Conservation (phyloP, 2,888 invertebrate genomes). For the Sepiola atlantica region DNA sequence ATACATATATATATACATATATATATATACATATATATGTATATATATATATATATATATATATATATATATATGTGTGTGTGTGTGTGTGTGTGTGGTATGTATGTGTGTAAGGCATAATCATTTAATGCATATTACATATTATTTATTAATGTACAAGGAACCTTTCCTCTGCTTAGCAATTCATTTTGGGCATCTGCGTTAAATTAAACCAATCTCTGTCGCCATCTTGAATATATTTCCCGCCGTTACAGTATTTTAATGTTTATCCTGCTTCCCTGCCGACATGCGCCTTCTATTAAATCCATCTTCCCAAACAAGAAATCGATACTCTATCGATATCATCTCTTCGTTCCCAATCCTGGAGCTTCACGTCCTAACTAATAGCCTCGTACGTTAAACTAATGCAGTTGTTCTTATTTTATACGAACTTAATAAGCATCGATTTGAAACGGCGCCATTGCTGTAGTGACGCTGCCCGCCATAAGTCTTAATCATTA, state of each 20-base stretch:
- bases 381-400: neutral
- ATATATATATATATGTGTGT: neutral
- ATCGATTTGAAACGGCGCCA: neutral
- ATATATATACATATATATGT: neutral
- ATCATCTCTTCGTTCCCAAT: neutral
- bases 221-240: neutral
- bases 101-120: neutral
- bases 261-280: neutral
- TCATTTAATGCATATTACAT: neutral
- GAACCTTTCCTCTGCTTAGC: neutral
- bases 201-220: slow-evolving; percentile 6
- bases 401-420: neutral
- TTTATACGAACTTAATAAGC: neutral
- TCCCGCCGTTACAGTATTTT: neutral
- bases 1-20: too few species aligned
- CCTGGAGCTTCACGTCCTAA: neutral
- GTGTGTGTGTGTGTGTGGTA: neutral
- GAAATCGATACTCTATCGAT: neutral
- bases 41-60: neutral
- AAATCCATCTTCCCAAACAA: neutral
- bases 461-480: neutral
- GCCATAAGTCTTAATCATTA: neutral
- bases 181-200: neutral
- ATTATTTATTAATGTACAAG: neutral
- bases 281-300: neutral